Percentiles rank a stretch among this genome's conserved stretches.
Conservation (phyloP, 2,888 invertebrate genomes). For the Drosophila infuscata region DNA sequence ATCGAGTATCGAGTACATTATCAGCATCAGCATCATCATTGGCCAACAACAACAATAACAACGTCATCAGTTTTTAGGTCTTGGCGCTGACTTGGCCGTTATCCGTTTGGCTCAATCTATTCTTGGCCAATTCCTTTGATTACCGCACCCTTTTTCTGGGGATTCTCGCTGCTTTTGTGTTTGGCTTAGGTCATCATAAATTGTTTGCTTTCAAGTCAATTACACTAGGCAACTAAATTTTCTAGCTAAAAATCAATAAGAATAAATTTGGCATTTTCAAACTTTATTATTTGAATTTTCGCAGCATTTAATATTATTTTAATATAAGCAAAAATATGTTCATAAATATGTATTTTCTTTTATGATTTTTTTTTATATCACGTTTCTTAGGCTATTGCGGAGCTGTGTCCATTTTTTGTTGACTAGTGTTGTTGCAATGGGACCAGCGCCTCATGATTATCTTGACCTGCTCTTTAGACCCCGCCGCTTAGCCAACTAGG, state of each 20-base stretch:
- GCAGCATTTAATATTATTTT: background rate
- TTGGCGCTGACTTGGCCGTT: slow-evolving; percentile 70
- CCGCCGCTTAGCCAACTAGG: slow-evolving; percentile 61
- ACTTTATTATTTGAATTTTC: background rate
- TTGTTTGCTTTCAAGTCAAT: slow-evolving; percentile 80
- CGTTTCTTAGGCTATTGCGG: background rate
- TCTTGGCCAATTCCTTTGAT: slow-evolving; percentile 78
- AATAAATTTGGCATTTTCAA: background rate
- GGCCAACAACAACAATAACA: slow-evolving; percentile 46
- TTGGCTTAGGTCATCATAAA: slow-evolving; percentile 78
- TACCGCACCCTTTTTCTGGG: slow-evolving; percentile 76
- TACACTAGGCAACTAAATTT: slow-evolving; percentile 36
- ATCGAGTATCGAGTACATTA: slow-evolving; percentile 68
- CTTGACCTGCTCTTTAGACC: slow-evolving; percentile 33
- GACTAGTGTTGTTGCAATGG: slow-evolving; percentile 54
- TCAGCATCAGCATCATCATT: slow-evolving; percentile 56
- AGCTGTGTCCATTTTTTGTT: slow-evolving; percentile 1
- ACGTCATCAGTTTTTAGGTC: slow-evolving; percentile 76
- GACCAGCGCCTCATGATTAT: slow-evolving; percentile 65
- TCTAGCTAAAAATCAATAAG: slow-evolving; percentile 2
- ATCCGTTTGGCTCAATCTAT: slow-evolving; percentile 67
- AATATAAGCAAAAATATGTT: background rate
- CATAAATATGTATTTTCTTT: background rate
- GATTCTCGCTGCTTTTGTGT: slow-evolving; percentile 49
- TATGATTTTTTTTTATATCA: background rate